These are phyloP conservation scores for Sipunculus nudus DNA, from an alignment of 2,888 invertebrate genomes.

Conservation along the genomic window DNA sequence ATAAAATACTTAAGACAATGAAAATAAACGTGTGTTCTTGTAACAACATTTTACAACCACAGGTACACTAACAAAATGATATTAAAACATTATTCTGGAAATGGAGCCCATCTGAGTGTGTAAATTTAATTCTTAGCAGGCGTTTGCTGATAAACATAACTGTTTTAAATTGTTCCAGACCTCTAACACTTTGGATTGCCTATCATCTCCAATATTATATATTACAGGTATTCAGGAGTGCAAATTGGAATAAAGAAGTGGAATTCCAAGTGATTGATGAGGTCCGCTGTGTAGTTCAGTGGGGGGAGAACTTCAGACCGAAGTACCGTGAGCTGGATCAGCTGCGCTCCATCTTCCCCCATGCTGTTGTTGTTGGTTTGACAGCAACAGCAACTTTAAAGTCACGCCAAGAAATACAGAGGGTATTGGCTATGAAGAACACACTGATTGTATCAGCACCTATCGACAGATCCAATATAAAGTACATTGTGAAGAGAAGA, in stretches of 20 bases:
- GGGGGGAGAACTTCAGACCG: conserved; percentile 28
- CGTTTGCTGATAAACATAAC: no score
- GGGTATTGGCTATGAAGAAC: not conserved
- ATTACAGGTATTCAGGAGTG: no score
- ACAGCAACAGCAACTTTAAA: conserved; percentile 36
- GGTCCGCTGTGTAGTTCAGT: conserved; percentile 17
- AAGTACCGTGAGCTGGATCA: conserved; percentile 25
- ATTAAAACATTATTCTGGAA: no score
- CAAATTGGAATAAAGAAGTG: conserved; percentile 1
- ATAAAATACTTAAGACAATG: no score
- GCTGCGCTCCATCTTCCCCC: conserved; percentile 18
- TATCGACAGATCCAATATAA: conserved; percentile 5
- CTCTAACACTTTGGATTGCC: no score
- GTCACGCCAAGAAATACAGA: conserved; percentile 1
- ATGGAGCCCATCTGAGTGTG: no score
- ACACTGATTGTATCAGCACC: not conserved
- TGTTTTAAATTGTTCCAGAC: no score
- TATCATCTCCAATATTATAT: no score
- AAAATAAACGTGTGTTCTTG: no score
- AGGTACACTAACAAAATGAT: no score
- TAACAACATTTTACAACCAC: no score
- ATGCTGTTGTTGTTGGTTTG: conserved; percentile 21
- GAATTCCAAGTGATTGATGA: conserved; percentile 19
- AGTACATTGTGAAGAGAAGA: not conserved
- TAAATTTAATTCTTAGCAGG: no score